Base-by-base conservation (phyloP, 2,113 vertebrate genomes). In the Mola mola region DNA sequence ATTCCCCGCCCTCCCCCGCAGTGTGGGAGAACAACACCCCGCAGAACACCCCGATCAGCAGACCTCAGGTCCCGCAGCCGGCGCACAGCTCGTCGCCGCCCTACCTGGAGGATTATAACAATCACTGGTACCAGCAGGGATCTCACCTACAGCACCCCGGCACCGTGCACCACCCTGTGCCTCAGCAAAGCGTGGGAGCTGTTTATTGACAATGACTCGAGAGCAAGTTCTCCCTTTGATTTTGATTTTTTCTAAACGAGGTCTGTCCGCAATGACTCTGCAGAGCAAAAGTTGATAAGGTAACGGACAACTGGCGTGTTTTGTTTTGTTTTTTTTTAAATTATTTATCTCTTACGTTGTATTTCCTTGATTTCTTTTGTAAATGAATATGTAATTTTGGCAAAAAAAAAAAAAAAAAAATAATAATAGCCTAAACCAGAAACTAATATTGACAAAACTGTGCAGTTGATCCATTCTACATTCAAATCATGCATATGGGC, bases 51-150 rank as follows among this genome's bases (percentile, higher is more conserved):
- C 86, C 93, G 2, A 85, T 94, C 58, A 88, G 76, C 43, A 88
- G 96, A 74, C 91, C 91, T n/a, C 94, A 93, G 62, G 92, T 93
- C 67, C 93, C 93, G 0, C 95, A 92, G 28, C 92, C 95, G 31
- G 90, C 94, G 0, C 95, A 96, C 90, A 95, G 93, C 76, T 92
- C 96, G 12, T 95, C 95, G 1, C 95, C 96, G 8, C 94, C 88
- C 0, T 99, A 98, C 80, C 78, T 98, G 93, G 96, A 99, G 72
- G 95, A 97, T 84, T 97, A 95, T 87, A 91, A 83, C 86, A 94
- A 87, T 87, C 94, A 96, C 82, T 99, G 96, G 96, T 98, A 96
- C 78, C 96, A 94, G 49, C 93, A 96, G 53, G 95, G 93, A 87
- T 91, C 96, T 53, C 96, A 97, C 77, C 91, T 96, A 93, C 95